Percentiles rank a stretch among this genome's conserved stretches.
Evolutionary conservation across 2,888 invertebrate genomes (phyloP).

Genomic region (Periphyllus acericola): DNA sequence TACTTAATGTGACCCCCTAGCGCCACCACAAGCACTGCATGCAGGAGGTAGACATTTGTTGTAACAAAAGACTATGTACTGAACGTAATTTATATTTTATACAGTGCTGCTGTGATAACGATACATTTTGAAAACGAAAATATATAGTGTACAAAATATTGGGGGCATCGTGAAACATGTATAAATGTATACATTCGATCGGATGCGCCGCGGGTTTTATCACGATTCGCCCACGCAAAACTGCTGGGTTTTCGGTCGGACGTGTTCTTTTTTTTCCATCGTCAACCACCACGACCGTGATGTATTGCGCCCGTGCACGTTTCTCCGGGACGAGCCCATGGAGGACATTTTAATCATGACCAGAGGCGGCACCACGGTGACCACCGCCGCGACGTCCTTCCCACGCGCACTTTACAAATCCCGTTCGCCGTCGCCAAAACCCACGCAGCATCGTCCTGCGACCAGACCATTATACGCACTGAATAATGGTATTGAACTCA

Average conservation of each 20-base stretch:
- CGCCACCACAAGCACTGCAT: too few species aligned
- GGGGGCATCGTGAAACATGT: too few species aligned
- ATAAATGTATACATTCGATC: neutral
- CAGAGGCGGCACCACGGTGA: neutral
- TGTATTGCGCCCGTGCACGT: neutral
- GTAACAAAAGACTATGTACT: too few species aligned
- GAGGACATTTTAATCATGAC: neutral
- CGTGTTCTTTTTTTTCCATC: neutral
- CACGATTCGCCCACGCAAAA: neutral
- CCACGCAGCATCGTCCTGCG: neutral
- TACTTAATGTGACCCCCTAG: too few species aligned
- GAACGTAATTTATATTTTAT: too few species aligned
- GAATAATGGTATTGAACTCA: neutral
- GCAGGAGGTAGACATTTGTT: too few species aligned
- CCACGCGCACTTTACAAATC: neutral
- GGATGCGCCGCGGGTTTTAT: neutral
- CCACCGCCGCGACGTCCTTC: neutral
- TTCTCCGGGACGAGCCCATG: neutral
- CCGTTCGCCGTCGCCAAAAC: neutral
- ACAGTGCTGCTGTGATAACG: too few species aligned
- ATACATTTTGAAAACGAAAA: too few species aligned
- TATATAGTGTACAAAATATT: too few species aligned
- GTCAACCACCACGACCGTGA: neutral
- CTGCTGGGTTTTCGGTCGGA: neutral
- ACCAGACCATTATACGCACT: neutral